Evolutionary conservation across 2,113 vertebrate genomes (phyloP), one percentile per base, ranked within the genome.

Genomic region (Potamarius usumacintae): DNA sequence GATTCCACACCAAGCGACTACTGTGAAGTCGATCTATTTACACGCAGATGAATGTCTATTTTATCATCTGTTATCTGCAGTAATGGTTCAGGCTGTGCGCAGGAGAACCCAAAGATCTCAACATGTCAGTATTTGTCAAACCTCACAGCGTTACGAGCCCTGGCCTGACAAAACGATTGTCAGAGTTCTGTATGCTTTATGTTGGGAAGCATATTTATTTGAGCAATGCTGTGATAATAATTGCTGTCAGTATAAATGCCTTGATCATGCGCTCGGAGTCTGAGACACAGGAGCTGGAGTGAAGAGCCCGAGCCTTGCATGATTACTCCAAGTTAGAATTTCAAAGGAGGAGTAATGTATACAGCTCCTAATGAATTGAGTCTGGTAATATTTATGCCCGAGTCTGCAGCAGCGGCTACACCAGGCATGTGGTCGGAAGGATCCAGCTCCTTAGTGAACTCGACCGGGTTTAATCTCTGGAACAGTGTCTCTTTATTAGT

Each of bases 301-400:
- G n/a, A 74, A 74, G 87, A 85, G 78, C 58, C 77, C 12, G 27
- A 67, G 62, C 69, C 69, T 30, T 14, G 53, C 85, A 85, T 89
- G 89, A 88, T 90, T 88, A 79, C 87, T 82, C 65, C 8, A 30
- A 88, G 87, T 86, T 89, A 86, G 87, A 72, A 89, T 89, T 88
- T 86, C 89, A 90, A 90, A 88, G 89, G 53, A 53, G 48, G 52
- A 72, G 72, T 82, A 86, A 86, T 88, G 50, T 86, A 85, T 88
- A 84, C 72, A 79, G 74, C 72, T 83, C 63, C 17, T 86, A 86
- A 90, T 84, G 84, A 89, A 89, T 88, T 89, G 74, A 90, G 83
- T 90, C 82, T 90, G 87, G 86, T 80, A 80, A 88, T 88, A 77
- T 88, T 90, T 87, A 84, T 76, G 53, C 79, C 25, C 57, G 65